Percentiles rank a stretch among this genome's conserved stretches.
These are phyloP conservation scores for Limnephilus lunatus DNA, from an alignment of 2,888 invertebrate genomes.

Conservation along the genomic window DNA sequence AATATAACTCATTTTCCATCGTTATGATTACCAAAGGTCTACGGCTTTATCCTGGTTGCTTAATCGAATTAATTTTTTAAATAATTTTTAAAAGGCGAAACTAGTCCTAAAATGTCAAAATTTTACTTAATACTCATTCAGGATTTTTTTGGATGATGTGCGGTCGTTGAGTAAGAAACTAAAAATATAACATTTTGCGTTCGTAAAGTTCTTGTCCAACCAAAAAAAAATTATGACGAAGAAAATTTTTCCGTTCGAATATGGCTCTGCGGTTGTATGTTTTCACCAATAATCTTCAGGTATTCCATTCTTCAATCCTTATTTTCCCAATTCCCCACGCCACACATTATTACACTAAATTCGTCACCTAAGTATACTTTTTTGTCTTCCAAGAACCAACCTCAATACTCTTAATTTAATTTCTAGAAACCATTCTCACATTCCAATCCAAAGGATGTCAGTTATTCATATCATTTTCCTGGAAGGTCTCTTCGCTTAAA, in stretches of 20 bases:
- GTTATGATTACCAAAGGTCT: no score
- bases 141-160: no score
- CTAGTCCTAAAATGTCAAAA: no score
- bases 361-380: neutral
- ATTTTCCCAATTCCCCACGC: neutral
- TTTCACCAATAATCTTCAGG: neutral
- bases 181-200: no score
- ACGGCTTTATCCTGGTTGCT: no score
- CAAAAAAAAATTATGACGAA: no score
- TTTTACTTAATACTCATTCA: no score
- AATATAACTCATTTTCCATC: no score
- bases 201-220: no score
- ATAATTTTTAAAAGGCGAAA: no score
- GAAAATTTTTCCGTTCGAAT: neutral
- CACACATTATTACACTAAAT: neutral
- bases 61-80: no score
- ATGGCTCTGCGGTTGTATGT: neutral
- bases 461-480: neutral
- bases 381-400: neutral
- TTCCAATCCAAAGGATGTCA: neutral
- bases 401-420: neutral
- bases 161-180: no score
- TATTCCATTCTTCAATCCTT: neutral
- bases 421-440: neutral
- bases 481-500: neutral